Percentiles rank a stretch among this genome's conserved stretches.
phyloP scores from a whole-genome alignment of 64 coral and sea anemone genomes.

The Actinia tenebrosa region DNA sequence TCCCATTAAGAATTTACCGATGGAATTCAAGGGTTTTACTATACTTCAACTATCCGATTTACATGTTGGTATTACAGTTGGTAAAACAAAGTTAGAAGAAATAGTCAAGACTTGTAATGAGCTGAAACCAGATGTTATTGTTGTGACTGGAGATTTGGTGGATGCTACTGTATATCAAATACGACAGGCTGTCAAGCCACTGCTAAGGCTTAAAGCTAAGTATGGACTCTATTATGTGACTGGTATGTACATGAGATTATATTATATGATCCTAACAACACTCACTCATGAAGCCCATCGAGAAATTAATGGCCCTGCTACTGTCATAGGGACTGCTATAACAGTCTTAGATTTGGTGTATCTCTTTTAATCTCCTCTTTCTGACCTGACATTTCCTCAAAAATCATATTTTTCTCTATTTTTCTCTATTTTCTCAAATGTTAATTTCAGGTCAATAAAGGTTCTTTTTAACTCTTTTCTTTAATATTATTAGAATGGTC shows the following conservation, averaged over 20 bases:
- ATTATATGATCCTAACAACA: no score
- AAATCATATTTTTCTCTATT: no score
- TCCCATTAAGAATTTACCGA: slow-evolving; percentile 66
- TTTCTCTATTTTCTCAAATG: no score
- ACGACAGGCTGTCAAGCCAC: slow-evolving; percentile 72
- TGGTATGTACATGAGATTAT: slow-evolving; percentile 28
- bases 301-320: no score
- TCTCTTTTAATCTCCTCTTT: no score
- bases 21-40: slow-evolving; percentile 55
- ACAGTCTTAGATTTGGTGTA: no score
- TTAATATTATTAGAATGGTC: background rate
- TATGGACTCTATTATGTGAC: slow-evolving; percentile 82
- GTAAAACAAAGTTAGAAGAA: slow-evolving; percentile 59
- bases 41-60: slow-evolving; percentile 76
- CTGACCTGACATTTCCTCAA: no score
- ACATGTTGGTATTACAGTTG: slow-evolving; percentile 71
- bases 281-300: no score
- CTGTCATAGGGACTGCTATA: no score
- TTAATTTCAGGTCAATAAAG: no score
- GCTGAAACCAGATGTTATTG: slow-evolving; percentile 64
- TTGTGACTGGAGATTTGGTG: slow-evolving; percentile 69
- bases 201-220: slow-evolving; percentile 70
- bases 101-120: slow-evolving; percentile 50
- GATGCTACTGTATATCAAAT: slow-evolving; percentile 73
- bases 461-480: no score